phyloP scores from a whole-genome alignment of 2,113 vertebrate species.

The Cinclus mexicanus region DNA sequence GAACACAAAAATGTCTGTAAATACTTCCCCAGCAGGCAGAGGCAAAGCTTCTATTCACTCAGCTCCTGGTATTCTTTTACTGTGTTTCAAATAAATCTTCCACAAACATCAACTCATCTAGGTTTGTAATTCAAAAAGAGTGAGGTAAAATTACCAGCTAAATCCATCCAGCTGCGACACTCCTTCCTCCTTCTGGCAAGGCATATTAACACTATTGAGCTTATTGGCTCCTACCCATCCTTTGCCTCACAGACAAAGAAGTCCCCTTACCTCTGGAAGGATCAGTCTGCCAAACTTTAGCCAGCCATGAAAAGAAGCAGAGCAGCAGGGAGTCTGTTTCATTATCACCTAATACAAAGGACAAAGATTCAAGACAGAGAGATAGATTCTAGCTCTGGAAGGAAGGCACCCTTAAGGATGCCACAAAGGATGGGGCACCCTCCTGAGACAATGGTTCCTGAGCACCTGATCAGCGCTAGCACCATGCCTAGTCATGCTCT shows the following conservation, averaged over 20 bases:
- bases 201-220: accelerated
- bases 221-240: neutral
- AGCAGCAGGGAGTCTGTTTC: neutral
- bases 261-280: neutral
- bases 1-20: neutral
- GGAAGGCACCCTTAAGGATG: neutral
- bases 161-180: neutral
- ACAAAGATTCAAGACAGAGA: neutral
- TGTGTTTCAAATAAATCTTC: neutral
- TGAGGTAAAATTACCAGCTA: neutral
- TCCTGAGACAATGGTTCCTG: neutral
- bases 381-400: neutral
- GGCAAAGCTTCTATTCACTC: neutral
- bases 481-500: neutral
- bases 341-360: neutral
- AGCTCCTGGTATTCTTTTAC: neutral
- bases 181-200: neutral
- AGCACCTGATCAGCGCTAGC: neutral
- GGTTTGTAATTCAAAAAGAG: neutral
- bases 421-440: neutral
- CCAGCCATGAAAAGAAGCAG: neutral
- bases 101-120: neutral
- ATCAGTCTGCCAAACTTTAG: neutral
- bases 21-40: neutral
- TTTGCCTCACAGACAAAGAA: neutral